Evolutionary conservation across 2,888 invertebrate species (phyloP), one percentile per base, ranked within the genome.

Genomic region (Cephus runcator): DNA sequence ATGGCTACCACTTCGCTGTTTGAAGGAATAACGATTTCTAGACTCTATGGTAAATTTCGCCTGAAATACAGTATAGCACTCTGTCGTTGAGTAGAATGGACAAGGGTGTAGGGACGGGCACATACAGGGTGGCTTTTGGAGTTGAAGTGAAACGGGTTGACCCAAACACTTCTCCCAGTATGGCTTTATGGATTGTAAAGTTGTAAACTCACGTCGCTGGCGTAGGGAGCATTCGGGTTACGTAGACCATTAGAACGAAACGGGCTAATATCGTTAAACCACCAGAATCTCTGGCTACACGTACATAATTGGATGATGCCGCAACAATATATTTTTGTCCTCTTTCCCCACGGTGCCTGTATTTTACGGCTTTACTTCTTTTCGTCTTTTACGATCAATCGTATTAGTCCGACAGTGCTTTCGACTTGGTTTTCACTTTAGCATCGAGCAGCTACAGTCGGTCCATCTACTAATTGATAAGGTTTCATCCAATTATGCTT

Each of bases 111-210:
- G 23, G 23, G 23, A 56, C 23, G 23, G 2, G 23, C 1, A 9
- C 23, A 1, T 23, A 23, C 2, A 56, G 56, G 56, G 23, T 56
- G 56, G 56, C 23, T 56, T 23, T 9, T 9, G 2, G 23, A 56
- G 56, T 56, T 56, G 56, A 31, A 34, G 23, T 9, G 71, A 34
- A 71, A 71, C 71, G 80, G 82, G 82, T 86, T 86, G 86, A 86
- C 82, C 85, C 79, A 80, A 85, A 85, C 85, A 83, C 83, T 79
- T 84, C 69, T 73, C n/a, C 33, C n/a, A 34, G 34, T 36, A 68
- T 34, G 81, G 82, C 83, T 88, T 88, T 88, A 87, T 88, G 84
- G 85, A 85, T 87, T 87, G 87, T 88, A 88, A 89, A 87, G 84
- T 85, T 87, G 86, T 86, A 86, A 87, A 86, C 85, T 82, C 81